Base-by-base conservation (phyloP, 2,888 invertebrate genomes). In the Choristoneura rosaceana region DNA sequence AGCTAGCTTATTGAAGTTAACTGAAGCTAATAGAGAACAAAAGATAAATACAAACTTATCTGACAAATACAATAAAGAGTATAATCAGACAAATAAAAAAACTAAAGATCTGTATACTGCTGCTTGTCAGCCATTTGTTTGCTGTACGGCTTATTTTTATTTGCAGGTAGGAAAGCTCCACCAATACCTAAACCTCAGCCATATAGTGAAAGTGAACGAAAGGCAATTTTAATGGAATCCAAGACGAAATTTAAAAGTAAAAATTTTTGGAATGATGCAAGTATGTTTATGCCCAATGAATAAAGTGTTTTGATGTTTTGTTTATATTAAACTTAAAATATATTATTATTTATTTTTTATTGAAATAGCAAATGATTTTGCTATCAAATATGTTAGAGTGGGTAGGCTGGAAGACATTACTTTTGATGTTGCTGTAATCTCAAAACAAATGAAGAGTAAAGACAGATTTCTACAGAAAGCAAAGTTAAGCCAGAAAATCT, bases 241-340 rank as follows among this genome's bases (percentile, higher is more conserved):
- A 90, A 85, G 79, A 80, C 80, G 68, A 91, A 87, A 77, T 93
- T 84, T 78, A 82, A 85, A 74, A 91, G 87, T 77, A 88, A 82
- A 81, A 45, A 76, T 34, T 93, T 87, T 82, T 81, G 79, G 79
- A 75, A 80, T 76, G 84, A 91, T 15, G 84, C 90, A 77, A 91
- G 93, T 93, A 84, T 78, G 88, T 82, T 62, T 55, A 25, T 34
- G 15, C 38, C 15, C 8, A 61, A n/a, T 55, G 38, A 64, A 64
- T 34, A 50, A 63, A 47, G 43, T 47, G 34, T 14, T 60, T 60
- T 60, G 34, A 38, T 60, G 59, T 60, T 60, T 60, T 38, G 59
- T n/a, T 60, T 60, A 38, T 34, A 34, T 12, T n/a, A n/a, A 60
- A 60, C 58, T 58, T 33, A 33, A 60, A 59, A n/a, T n/a, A n/a